A percentile compares a stretch with the other conserved stretches of the same genome.
These are phyloP conservation scores for Vanessa cardui DNA, from an alignment of 2,888 invertebrate species.

Conservation along the genomic window DNA sequence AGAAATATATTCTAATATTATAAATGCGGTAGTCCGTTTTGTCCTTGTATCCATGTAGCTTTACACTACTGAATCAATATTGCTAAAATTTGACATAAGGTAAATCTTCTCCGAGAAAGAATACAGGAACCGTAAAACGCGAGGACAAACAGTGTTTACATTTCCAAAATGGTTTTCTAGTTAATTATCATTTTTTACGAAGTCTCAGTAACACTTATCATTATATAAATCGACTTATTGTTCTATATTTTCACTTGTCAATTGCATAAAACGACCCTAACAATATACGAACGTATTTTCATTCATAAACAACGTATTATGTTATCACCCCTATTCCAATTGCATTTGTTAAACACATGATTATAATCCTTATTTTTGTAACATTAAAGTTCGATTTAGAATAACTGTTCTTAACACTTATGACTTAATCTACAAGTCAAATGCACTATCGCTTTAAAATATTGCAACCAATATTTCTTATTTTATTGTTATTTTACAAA, in stretches of 20 bases:
- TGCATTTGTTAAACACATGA: not conserved
- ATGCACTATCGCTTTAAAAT: not conserved
- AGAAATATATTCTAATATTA: too few relatives aligned
- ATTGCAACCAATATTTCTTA: not conserved
- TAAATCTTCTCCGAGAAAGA: too few relatives aligned
- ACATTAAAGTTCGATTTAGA: not conserved
- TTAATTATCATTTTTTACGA: too few relatives aligned
- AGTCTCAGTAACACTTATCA: not conserved
- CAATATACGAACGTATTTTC: not conserved
- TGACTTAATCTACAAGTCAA: not conserved
- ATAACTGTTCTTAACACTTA: not conserved
- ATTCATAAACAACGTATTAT: conserved; percentile 3
- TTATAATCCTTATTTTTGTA: not conserved
- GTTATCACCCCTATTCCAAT: not conserved
- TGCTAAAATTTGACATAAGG: too few relatives aligned
- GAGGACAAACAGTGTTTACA: too few relatives aligned
- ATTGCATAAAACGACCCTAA: conserved; percentile 2
- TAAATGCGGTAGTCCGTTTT: too few relatives aligned
- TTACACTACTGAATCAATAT: too few relatives aligned
- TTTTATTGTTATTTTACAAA: not conserved
- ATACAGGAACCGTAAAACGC: too few relatives aligned
- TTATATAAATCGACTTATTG: not conserved
- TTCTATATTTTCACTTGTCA: not conserved
- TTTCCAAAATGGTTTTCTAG: too few relatives aligned
- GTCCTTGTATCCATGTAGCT: too few relatives aligned